Evolutionary conservation across 2,113 vertebrate genomes (phyloP).

Genomic region (Scomber colias): DNA sequence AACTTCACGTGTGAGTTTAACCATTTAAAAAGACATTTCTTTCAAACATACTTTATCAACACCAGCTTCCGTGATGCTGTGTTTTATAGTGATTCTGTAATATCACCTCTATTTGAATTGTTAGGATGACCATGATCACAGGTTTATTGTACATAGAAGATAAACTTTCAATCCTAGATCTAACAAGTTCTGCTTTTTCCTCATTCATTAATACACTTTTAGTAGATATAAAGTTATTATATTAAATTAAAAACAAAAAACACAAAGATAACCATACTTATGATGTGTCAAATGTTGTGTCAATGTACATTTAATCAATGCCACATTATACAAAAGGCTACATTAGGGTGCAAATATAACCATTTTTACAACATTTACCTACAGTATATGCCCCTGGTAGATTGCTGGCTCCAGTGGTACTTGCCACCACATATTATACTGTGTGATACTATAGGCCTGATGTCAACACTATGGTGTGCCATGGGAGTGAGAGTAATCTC

Average conservation of each 20-base stretch:
- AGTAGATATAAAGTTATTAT: too few species aligned
- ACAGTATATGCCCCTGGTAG: background rate
- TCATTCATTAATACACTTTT: too few species aligned
- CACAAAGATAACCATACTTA: background rate
- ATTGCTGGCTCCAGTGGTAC: background rate
- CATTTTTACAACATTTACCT: too few species aligned
- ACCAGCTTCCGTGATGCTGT: too few species aligned
- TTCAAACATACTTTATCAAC: background rate
- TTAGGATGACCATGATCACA: background rate
- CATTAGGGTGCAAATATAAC: too few species aligned
- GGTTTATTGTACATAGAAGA: background rate
- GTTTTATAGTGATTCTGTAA: background rate
- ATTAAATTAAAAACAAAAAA: too few species aligned
- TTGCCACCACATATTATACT: background rate
- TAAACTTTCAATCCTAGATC: background rate
- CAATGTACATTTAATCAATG: too few species aligned
- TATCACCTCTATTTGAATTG: background rate
- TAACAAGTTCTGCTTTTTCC: background rate
- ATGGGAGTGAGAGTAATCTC: background rate
- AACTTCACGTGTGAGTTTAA: slow-evolving; percentile 2
- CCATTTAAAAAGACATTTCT: slow-evolving; percentile 5
- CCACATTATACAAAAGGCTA: too few species aligned
- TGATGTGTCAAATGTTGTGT: background rate
- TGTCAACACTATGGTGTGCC: background rate
- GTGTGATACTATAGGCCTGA: background rate